Percentiles rank a stretch among this genome's conserved stretches.
Conservation (phyloP, 2,888 invertebrate species). For the Dione vanillae region DNA sequence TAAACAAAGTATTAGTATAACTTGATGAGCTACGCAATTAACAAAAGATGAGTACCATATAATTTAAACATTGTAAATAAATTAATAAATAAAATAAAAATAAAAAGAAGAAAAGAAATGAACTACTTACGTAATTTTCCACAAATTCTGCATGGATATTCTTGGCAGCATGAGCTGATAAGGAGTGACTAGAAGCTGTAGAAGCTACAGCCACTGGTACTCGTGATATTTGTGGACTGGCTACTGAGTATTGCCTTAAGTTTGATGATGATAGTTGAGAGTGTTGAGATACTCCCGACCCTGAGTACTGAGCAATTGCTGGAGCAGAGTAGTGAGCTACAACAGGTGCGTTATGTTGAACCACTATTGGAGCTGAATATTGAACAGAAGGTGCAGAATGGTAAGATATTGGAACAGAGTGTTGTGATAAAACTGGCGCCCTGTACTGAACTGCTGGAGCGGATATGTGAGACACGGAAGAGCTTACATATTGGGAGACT, state of each 20-base stretch:
- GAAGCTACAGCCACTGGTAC: constrained; percentile 52
- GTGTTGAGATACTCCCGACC: constrained; percentile 31
- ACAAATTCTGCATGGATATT: constrained; percentile 85
- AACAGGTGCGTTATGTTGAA: constrained; percentile 50
- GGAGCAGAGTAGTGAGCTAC: constrained; percentile 43
- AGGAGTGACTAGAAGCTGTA: constrained; percentile 46
- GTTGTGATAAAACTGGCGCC: constrained; percentile 43
- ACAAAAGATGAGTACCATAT: neutral
- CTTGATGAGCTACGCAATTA: neutral
- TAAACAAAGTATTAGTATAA: neutral
- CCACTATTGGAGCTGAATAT: constrained; percentile 50
- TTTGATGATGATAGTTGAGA: constrained; percentile 41
- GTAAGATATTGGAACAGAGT: constrained; percentile 51
- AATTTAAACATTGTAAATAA: neutral
- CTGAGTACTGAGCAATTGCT: constrained; percentile 46
- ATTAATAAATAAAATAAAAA: neutral
- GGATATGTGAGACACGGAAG: constrained; percentile 51
- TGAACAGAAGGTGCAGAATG: constrained; percentile 49
- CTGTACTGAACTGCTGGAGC: constrained; percentile 51
- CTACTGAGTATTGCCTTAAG: constrained; percentile 41
- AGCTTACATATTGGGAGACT: constrained; percentile 45
- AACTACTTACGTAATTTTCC: constrained; percentile 85
- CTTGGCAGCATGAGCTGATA: constrained; percentile 65
- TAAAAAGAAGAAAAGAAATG: neutral
- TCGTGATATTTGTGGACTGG: constrained; percentile 41